A percentile compares a stretch with the other conserved stretches of the same genome.
These are phyloP conservation scores for Phymorhynchus buccinoides DNA, from an alignment of 1,140 invertebrate genomes.

Conservation along the genomic window DNA sequence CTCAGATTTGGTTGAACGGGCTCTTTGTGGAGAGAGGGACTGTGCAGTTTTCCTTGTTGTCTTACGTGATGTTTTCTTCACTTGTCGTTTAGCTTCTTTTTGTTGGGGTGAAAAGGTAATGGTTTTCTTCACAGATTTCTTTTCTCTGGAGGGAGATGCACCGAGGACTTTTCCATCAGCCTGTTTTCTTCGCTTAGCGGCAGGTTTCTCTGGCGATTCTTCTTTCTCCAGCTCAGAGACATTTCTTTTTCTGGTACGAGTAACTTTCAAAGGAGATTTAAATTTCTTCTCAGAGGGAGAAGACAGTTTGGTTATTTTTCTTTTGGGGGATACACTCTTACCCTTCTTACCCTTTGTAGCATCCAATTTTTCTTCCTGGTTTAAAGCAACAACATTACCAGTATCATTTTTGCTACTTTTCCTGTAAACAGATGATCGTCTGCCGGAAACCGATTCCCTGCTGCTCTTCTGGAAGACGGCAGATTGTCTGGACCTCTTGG, in stretches of 20 bases:
- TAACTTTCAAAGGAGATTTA: not conserved
- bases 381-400: no score
- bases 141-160: not conserved
- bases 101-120: not conserved
- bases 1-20: not conserved
- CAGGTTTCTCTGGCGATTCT: conserved; percentile 12
- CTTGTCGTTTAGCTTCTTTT: not conserved
- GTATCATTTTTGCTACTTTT: not conserved
- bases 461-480: not conserved
- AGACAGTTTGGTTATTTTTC: not conserved
- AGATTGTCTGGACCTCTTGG: not conserved
- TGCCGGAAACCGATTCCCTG: not conserved
- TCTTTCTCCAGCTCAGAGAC: conserved; percentile 18
- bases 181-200: conserved; percentile 18
- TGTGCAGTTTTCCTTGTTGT: not conserved
- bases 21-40: not conserved
- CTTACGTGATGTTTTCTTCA: not conserved
- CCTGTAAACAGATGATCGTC: conserved; percentile 19
- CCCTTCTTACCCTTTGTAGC: conserved; percentile 1
- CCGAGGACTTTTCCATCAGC: not conserved
- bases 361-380: not conserved
- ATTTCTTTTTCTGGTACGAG: conserved; percentile 2
- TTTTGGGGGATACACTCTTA: not conserved
- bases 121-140: not conserved
- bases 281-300: no score